Base-by-base conservation (phyloP, 2,888 invertebrate species). In the Melanargia galathea region DNA sequence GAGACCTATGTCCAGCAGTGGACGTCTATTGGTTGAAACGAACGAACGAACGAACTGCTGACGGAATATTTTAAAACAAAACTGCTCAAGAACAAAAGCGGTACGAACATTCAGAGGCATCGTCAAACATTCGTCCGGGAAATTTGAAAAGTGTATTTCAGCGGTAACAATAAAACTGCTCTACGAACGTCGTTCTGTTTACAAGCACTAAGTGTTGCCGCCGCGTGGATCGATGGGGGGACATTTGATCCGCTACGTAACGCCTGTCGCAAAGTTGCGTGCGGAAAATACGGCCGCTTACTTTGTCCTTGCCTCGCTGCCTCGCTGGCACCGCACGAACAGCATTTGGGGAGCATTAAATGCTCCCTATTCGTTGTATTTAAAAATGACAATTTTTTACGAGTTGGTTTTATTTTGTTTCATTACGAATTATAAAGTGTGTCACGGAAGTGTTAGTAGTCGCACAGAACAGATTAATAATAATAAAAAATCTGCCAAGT, bases 151-250 rank as follows among this genome's bases (percentile, higher is more conserved):
- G 46, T n/a, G n/a, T 33, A 58, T 58, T 48, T 48, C 13, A 48
- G 58, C 22, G 58, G 58, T 24, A n/a, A 48, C 58, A 35, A 48
- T 58, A 58, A 48, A 58, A 58, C 45, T n/a, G 58, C 48, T 58
- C 46, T 58, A 58, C 48, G 46, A 16, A 13, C n/a, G 48, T 48
- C 58, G 48, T 58, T 35, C 48, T 48, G 35, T 58, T 58, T 48
- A 58, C 58, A 58, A 58, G 48, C 58, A 48, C 48, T 35, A 58
- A 52, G 55, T 40, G 46, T 60, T 49, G 43, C 33, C 45, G 52
- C 62, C 40, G 58, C 64, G 59, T 56, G 55, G 61, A 65, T 56
- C 63, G 59, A 67, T 65, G 58, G 61, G 63, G 16, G 55, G 63
- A 18, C 60, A 67, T 68, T 62, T 61, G 62, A 66, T 40, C 61